Percentiles rank a stretch among this genome's conserved stretches.
Conservation (phyloP, 2,797 vertebrate genomes). For the Crypturellus tataupa region DNA sequence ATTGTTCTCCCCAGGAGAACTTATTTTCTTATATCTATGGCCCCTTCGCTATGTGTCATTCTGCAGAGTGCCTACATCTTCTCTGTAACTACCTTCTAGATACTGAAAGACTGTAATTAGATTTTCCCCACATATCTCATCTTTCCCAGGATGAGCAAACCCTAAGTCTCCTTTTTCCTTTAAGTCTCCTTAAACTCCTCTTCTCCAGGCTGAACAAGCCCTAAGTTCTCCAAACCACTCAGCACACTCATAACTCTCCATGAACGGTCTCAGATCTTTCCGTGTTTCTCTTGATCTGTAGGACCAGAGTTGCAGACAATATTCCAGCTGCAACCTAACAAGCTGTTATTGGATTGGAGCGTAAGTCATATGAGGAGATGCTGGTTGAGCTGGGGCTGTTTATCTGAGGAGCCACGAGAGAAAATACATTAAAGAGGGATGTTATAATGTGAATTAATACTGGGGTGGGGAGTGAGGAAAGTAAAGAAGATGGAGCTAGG, state of each 20-base stretch:
- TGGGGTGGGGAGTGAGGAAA: neutral
- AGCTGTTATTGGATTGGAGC: neutral
- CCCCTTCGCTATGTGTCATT: too few species aligned
- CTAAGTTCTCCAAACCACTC: neutral
- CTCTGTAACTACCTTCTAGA: neutral
- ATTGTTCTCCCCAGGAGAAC: neutral
- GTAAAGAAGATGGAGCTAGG: neutral
- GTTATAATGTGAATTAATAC: neutral
- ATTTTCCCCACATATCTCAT: neutral
- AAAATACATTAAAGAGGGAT: neutral
- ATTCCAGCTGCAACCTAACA: neutral
- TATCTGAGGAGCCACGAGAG: neutral
- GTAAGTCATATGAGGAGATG: accelerated
- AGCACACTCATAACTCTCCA: neutral
- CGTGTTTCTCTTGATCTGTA: neutral
- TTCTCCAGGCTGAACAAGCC: neutral
- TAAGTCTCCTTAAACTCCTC: too few species aligned
- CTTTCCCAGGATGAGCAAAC: neutral
- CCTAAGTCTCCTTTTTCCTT: neutral
- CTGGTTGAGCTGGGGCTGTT: neutral
- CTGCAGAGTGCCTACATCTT: neutral
- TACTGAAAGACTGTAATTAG: neutral
- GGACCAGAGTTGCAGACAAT: neutral
- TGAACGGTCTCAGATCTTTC: neutral
- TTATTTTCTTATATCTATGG: neutral